phyloP scores from a whole-genome alignment of 2,797 vertebrate genomes.

The Acridotheres tristis region DNA sequence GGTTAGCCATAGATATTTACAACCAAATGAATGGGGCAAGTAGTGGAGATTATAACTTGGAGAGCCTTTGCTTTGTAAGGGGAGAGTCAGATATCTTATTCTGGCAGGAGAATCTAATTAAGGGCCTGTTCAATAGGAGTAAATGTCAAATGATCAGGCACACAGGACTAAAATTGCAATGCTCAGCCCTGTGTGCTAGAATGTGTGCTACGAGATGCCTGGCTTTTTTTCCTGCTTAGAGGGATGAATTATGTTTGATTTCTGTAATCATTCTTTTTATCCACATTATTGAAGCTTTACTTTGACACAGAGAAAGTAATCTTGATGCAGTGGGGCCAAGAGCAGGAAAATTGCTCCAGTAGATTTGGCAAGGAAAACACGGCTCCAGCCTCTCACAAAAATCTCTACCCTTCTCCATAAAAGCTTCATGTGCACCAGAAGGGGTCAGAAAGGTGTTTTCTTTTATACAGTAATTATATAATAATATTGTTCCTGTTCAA shows the following conservation, averaged over 20 bases:
- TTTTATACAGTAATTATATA: background rate
- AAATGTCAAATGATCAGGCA: slow-evolving; percentile 15
- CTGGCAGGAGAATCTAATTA: slow-evolving; percentile 35
- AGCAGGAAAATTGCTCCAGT: background rate
- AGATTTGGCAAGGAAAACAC: background rate
- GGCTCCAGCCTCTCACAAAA: background rate
- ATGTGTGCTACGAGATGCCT: background rate
- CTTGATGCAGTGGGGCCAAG: background rate
- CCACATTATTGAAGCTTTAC: background rate
- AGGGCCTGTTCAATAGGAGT: slow-evolving; percentile 28
- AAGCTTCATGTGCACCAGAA: background rate
- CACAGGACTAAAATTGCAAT: background rate
- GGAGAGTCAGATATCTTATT: background rate
- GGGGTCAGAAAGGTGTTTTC: background rate
- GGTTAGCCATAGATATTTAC: slow-evolving; percentile 27
- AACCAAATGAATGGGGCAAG: slow-evolving; percentile 3
- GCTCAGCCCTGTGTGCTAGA: background rate
- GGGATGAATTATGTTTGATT: background rate
- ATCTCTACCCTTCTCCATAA: background rate
- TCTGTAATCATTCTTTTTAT: background rate
- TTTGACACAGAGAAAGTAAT: slow-evolving; percentile 4
- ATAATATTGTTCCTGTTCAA: background rate
- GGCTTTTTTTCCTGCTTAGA: background rate
- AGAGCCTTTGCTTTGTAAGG: background rate
- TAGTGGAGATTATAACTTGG: slow-evolving; percentile 1